phyloP scores from a whole-genome alignment of 2,888 invertebrate genomes.

The Cephus spinipes region DNA sequence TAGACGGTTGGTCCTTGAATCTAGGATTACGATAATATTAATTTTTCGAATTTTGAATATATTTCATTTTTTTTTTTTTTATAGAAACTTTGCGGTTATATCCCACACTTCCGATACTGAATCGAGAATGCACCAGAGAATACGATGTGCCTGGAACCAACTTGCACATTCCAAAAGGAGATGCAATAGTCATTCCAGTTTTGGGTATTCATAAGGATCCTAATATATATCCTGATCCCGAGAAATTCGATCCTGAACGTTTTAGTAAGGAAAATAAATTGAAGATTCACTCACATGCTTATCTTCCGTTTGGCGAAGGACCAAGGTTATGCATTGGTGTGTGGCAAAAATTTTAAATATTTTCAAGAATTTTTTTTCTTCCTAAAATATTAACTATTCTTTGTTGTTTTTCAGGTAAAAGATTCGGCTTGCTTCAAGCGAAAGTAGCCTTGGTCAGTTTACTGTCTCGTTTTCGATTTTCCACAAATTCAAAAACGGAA shows the following conservation, averaged over 20 bases:
- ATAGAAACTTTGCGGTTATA: conserved; percentile 68
- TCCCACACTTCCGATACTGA: conserved; percentile 69
- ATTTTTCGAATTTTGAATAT: conserved; percentile 12
- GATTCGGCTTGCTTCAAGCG: not conserved
- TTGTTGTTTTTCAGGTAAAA: not conserved
- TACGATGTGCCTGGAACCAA: conserved; percentile 67
- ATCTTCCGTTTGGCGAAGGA: conserved; percentile 7
- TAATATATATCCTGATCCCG: conserved; percentile 17
- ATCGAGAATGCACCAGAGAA: conserved; percentile 69
- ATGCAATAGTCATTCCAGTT: conserved; percentile 14
- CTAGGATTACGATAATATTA: not conserved
- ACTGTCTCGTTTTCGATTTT: not conserved
- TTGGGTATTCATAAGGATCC: conserved; percentile 17
- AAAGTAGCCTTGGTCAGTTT: not conserved
- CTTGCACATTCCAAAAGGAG: conserved; percentile 40
- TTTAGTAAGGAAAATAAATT: conserved; percentile 13
- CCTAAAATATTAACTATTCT: not conserved
- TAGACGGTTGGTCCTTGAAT: conserved; percentile 64
- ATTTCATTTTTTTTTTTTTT: conserved; percentile 8
- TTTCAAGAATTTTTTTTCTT: not conserved
- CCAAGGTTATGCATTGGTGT: not conserved
- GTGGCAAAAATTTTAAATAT: not conserved
- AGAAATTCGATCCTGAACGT: conserved; percentile 17
- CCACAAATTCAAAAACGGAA: not conserved
- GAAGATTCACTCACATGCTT: conserved; percentile 12